Evolutionary conservation across 2,888 invertebrate species (phyloP).

Genomic region (Protophormia terraenovae): DNA sequence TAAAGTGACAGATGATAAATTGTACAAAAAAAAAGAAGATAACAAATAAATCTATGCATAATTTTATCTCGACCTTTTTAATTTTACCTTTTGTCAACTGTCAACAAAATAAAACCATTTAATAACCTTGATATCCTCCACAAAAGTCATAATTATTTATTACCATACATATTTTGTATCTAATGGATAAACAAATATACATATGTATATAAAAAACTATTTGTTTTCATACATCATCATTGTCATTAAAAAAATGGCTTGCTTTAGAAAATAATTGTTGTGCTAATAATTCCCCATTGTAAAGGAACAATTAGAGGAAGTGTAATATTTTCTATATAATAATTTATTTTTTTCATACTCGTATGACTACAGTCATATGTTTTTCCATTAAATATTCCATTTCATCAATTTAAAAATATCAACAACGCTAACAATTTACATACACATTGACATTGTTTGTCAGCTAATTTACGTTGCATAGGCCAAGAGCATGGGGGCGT

Average conservation of each 20-base stretch:
- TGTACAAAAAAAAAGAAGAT: not conserved
- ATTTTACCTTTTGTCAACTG: not conserved
- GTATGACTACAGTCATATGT: not conserved
- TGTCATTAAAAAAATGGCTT: not conserved
- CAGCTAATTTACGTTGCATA: not conserved
- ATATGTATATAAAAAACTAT: not conserved
- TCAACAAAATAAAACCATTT: not conserved
- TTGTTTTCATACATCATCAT: not conserved
- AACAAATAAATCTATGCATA: not conserved
- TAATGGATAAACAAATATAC: not conserved
- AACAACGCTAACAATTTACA: not conserved
- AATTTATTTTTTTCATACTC: not conserved
- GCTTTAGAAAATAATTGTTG: constrained; percentile 7
- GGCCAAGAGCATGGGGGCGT: not conserved
- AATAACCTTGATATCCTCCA: not conserved
- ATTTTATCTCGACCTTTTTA: not conserved
- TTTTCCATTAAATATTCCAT: not conserved
- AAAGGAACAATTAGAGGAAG: not conserved
- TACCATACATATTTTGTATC: not conserved
- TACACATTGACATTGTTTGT: not conserved
- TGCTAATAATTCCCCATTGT: constrained; percentile 1
- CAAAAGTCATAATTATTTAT: not conserved
- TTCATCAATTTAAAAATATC: not conserved
- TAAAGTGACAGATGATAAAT: not conserved
- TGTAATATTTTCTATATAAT: not conserved